Conservation (phyloP, 1,140 invertebrate species). For the Zelostemma sp. region DNA sequence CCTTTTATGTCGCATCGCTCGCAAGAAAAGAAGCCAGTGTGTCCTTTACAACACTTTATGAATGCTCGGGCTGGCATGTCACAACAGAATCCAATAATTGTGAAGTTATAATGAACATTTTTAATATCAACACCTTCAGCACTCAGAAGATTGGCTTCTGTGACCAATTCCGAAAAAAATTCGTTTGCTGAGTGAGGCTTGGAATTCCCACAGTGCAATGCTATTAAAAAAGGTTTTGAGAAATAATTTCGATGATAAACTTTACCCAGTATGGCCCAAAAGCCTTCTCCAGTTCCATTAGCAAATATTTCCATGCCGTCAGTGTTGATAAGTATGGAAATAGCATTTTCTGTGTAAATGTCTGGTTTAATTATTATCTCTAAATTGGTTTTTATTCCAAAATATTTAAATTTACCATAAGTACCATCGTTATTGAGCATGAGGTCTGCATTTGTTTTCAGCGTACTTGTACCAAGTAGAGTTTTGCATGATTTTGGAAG, state of each 20-base stretch:
- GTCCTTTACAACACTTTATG: conserved; percentile 20
- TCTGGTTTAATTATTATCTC: not conserved
- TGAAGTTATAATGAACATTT: conserved; percentile 10
- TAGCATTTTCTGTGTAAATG: conserved; percentile 14
- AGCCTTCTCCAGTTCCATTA: conserved; percentile 8
- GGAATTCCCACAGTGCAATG: conserved; percentile 24
- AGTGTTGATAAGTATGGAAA: conserved; percentile 21
- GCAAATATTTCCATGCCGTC: conserved; percentile 27
- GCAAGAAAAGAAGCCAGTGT: conserved; percentile 9
- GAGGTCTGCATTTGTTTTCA: conserved; percentile 1
- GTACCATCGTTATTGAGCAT: not conserved
- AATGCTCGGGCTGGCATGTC: conserved; percentile 21
- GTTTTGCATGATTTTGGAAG: conserved; percentile 16
- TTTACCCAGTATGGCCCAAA: conserved; percentile 24
- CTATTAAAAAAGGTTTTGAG: conserved; percentile 22
- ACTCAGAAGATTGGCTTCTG: conserved; percentile 17
- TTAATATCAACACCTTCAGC: conserved; percentile 13
- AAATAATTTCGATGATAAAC: conserved; percentile 12
- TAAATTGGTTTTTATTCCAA: conserved; percentile 4
- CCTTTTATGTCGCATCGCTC: conserved; percentile 12
- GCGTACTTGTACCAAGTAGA: conserved; percentile 5
- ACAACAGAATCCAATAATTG: conserved; percentile 5
- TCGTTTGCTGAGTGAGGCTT: conserved; percentile 25
- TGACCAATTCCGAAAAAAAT: conserved; percentile 23
- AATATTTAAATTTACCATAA: conserved; percentile 8